phyloP scores from a whole-genome alignment of 2,888 invertebrate genomes.

The Conchocele bisecta region DNA sequence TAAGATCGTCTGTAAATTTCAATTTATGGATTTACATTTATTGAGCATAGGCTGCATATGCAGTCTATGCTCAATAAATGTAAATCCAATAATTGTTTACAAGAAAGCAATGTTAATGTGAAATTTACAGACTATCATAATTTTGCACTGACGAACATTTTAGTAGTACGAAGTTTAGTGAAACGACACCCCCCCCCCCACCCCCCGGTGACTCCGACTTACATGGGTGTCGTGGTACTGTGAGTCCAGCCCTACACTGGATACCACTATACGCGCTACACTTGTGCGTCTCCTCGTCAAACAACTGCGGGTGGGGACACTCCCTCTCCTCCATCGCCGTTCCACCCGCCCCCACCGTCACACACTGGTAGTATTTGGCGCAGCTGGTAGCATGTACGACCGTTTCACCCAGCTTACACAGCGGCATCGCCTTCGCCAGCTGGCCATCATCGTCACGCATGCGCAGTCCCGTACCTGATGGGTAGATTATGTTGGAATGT shows the following conservation, averaged over 20 bases:
- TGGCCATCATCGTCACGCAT: background rate
- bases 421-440: background rate
- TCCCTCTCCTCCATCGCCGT: slow-evolving; percentile 21
- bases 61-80: no score
- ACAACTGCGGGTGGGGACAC: slow-evolving; percentile 39
- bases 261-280: slow-evolving; percentile 31
- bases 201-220: no score
- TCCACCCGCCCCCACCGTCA: slow-evolving; percentile 11
- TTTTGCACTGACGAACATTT: no score
- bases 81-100: no score
- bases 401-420: slow-evolving; percentile 33
- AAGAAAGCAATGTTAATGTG: no score
- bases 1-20: no score
- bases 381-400: slow-evolving; percentile 21
- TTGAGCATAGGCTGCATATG: no score
- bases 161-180: no score
- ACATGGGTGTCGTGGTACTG: slow-evolving; percentile 42
- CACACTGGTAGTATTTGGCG: slow-evolving; percentile 38
- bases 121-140: no score
- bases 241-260: slow-evolving; percentile 16
- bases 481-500: no score
- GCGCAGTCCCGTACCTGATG: background rate
- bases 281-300: slow-evolving; percentile 21
- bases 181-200: no score
- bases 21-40: no score